Conservation (phyloP, 2,113 vertebrate genomes). For the Alligator mississippiensis region DNA sequence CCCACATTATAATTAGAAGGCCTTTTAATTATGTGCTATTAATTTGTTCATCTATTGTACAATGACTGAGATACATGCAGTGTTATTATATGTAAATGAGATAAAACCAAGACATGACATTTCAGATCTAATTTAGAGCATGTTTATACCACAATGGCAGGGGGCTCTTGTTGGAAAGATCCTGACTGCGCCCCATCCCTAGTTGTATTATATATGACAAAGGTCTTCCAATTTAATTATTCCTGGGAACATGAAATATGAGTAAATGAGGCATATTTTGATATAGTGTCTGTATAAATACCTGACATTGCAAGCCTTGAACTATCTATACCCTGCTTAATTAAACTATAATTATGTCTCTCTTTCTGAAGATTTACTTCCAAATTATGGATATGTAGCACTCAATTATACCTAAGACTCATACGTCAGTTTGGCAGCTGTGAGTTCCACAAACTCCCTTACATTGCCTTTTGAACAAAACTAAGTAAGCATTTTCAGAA, state of each 20-base stretch:
- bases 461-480: not conserved
- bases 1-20: constrained; percentile 12
- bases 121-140: not conserved
- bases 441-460: not conserved
- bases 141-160: too few species aligned
- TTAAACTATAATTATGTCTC: not conserved
- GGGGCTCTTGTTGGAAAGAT: too few species aligned
- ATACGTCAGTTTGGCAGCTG: not conserved
- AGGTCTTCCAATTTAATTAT: constrained; percentile 16
- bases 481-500: not conserved
- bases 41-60: not conserved
- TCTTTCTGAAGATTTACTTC: constrained; percentile 19
- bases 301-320: constrained; percentile 1
- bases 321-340: not conserved
- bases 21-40: not conserved
- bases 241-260: constrained; percentile 30
- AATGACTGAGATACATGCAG: not conserved
- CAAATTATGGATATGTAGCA: not conserved
- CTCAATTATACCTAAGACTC: not conserved
- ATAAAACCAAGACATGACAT: not conserved
- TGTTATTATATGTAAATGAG: not conserved
- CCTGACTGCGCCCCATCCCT: not conserved
- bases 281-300: constrained; percentile 16
- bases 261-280: not conserved
- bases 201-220: constrained; percentile 22